Evolutionary conservation across 2,797 vertebrate genomes (phyloP), one percentile per base, ranked within the genome.

Genomic region (Micromesistius poutassou): DNA sequence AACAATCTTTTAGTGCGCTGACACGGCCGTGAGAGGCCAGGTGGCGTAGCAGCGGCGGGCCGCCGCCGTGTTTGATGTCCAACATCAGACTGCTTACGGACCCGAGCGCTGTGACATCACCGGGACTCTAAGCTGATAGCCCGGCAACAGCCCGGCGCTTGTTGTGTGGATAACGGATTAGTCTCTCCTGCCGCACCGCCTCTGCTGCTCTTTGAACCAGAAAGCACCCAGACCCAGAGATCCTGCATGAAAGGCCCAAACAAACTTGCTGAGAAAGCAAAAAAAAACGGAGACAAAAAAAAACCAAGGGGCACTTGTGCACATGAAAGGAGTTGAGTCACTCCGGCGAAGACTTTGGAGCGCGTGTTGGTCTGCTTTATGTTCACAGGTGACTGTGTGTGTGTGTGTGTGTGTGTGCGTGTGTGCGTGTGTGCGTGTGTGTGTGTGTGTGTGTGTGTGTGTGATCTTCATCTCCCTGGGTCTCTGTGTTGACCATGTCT

Each of bases 191-290:
- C 28, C 77, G 87, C 90, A 35, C 33, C 90, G 85, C 85, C 87
- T 91, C 86, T 80, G 79, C 84, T 85, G 84, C 83, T 91, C 90
- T 92, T 90, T 93, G 90, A 94, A 91, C 91, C 90, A 85, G 88
- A 91, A 92, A 85, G 77, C 33, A 6, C 80, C 30, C 81, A 74
- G 87, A 84, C 85, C 77, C 86, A 91, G 87, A 80, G 77, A 80
- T 74, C 81, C 79, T 70, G 88, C 90, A 89, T 92, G 90, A 92
- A 93, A 93, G 89, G 81, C 78, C 25, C 31, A 16, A 16, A 13
- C 76, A 38, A 38, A 85, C 74, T 84, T 88, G 88, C 87, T 89
- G 89, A 90, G 86, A 91, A 90, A 86, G 88, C 88, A 85, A 71
- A 82, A n/a, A 85, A 68, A 83, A 83, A 71, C 70, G 86, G 88